Conservation (phyloP, 1,140 invertebrate genomes). For the Drosophila lacertosa region DNA sequence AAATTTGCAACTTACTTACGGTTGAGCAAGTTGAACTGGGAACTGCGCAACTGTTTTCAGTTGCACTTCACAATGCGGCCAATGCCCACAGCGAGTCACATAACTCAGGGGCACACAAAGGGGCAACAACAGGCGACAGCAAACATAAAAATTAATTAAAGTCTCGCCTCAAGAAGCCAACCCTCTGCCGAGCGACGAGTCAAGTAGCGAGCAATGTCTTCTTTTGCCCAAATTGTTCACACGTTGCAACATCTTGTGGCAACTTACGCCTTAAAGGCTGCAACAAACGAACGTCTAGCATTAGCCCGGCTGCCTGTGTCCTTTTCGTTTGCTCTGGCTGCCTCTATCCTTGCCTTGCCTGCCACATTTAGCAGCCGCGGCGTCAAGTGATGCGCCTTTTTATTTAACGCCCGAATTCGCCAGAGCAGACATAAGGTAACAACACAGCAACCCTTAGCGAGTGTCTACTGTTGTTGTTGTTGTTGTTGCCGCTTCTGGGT, state of each 20-base stretch:
- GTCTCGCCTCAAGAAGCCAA: slow-evolving; percentile 8
- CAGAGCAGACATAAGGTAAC: slow-evolving; percentile 47
- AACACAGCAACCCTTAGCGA: slow-evolving; percentile 49
- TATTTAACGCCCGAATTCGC: slow-evolving; percentile 52
- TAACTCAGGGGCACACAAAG: slow-evolving; percentile 58
- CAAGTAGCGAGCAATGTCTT: slow-evolving; percentile 64
- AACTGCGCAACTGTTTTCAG: neutral
- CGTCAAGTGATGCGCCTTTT: slow-evolving; percentile 76
- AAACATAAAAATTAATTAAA: slow-evolving; percentile 79
- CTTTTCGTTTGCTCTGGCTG: slow-evolving; percentile 6
- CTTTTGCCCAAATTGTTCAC: slow-evolving; percentile 67
- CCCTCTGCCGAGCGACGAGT: slow-evolving; percentile 33
- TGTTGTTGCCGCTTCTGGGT: slow-evolving; percentile 20
- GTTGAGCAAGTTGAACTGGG: slow-evolving; percentile 29
- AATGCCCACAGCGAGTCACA: slow-evolving; percentile 71
- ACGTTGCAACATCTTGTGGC: slow-evolving; percentile 70
- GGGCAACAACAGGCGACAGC: slow-evolving; percentile 22
- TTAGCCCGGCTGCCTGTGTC: slow-evolving; percentile 5
- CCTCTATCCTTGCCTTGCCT: slow-evolving; percentile 21
- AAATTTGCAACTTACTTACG: slow-evolving; percentile 73
- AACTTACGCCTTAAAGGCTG: slow-evolving; percentile 56
- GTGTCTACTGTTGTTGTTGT: slow-evolving; percentile 34
- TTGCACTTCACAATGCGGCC: slow-evolving; percentile 41
- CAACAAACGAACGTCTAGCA: slow-evolving; percentile 33
- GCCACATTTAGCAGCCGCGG: slow-evolving; percentile 44